A percentile compares a stretch with the other conserved stretches of the same genome.
phyloP scores from a whole-genome alignment of 2,113 vertebrate genomes.

The Rousettus leschenaultii region DNA sequence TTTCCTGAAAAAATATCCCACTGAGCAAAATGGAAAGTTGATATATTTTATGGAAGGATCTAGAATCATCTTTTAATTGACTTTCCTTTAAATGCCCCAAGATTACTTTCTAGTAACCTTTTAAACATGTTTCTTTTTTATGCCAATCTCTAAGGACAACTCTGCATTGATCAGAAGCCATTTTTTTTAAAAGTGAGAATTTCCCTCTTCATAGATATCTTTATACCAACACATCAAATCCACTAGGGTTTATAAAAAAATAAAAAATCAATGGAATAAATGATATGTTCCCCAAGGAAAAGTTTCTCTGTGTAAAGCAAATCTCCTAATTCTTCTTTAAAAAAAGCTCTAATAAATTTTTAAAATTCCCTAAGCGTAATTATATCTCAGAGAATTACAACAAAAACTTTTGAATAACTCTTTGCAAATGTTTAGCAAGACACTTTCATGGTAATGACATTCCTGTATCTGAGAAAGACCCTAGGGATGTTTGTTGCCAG shows the following conservation, averaged over 20 bases:
- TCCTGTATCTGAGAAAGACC: neutral
- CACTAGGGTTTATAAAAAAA: neutral
- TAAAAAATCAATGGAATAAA: neutral
- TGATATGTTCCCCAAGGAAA: neutral
- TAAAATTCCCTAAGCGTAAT: neutral
- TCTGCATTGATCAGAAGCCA: neutral
- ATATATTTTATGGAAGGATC: neutral
- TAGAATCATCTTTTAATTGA: conserved; percentile 6
- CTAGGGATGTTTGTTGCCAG: neutral
- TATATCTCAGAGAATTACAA: neutral
- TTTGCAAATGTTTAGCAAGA: neutral
- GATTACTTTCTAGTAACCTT: neutral
- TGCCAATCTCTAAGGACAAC: neutral
- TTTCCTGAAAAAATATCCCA: neutral
- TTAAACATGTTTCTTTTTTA: neutral
- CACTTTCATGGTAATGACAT: neutral
- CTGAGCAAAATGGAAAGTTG: neutral
- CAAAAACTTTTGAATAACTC: neutral
- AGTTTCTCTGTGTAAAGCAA: neutral
- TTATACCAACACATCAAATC: neutral
- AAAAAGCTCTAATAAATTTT: neutral
- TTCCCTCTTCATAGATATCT: neutral
- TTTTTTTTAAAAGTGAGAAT: neutral
- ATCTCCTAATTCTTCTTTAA: neutral
- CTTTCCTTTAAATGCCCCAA: neutral